Base-by-base conservation (phyloP, 2,888 invertebrate genomes). In the Leucoptera coffeella region DNA sequence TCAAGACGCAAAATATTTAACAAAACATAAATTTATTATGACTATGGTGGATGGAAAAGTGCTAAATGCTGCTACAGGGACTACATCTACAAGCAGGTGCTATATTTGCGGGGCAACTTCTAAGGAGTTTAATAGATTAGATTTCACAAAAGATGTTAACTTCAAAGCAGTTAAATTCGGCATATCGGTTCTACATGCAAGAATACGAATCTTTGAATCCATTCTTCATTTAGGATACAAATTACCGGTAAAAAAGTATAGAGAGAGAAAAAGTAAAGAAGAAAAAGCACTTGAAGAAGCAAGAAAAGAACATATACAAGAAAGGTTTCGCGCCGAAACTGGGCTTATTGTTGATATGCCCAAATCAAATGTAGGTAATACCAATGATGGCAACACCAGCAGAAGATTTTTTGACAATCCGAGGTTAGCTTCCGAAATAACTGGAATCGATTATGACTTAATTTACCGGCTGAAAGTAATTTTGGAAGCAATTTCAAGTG, bases 311-410 rank as follows among this genome's bases (percentile, higher is more conserved):
- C 25, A 37, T 30, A 38, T 36, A 11, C 37, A 37, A 26, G 17
- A 23, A n/a, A 28, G 32, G 13, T 43, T 43, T 36, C 29, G 29
- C 12, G 23, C 30, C n/a, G 32, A 37, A 32, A 39, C 38, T 3
- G 43, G 43, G 14, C 26, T 51, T 3, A 14, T 49, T 13, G 38
- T 52, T 4, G 47, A 52, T 34, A 30, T 41, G 29, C 43, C 45
- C 4, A 46, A 47, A 30, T 26, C 35, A 11, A 37, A 39, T n/a
- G 42, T 40, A 25, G 43, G 47, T 5, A 48, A 42, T 25, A 41
- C 42, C 3, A 47, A 46, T 37, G 42, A 44, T 28, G 43, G 39
- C 10, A 45, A 41, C 30, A 43, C 41, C 1, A 40, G 36, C 27
- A 31, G 46, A 28, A 34, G 42, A 27, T 50, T 47, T 38, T 49